phyloP scores from a whole-genome alignment of 2,797 vertebrate species.

The Trachops cirrhosus region DNA sequence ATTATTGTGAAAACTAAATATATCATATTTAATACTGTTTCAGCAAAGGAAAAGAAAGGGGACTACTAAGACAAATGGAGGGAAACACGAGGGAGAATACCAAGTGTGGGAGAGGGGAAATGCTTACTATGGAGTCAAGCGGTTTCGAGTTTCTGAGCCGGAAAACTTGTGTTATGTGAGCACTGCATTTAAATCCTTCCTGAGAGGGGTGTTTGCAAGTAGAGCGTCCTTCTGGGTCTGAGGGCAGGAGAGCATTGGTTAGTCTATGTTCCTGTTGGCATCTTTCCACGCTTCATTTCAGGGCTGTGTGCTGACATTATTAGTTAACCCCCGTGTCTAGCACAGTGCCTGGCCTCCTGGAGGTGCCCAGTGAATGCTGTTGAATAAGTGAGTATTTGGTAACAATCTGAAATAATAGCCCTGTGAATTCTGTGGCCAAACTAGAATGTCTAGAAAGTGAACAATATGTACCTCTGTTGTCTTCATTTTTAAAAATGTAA shows the following conservation, averaged over 20 bases:
- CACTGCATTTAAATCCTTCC: slow-evolving; percentile 47
- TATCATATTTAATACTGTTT: neutral
- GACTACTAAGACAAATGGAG: slow-evolving; percentile 33
- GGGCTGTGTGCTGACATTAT: neutral
- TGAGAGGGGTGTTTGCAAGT: slow-evolving; percentile 49
- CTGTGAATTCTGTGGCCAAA: neutral
- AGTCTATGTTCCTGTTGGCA: neutral
- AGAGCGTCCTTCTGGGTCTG: slow-evolving; percentile 55
- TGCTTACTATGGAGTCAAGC: slow-evolving; percentile 42
- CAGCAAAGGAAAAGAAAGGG: neutral
- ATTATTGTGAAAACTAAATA: neutral
- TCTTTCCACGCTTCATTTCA: slow-evolving; percentile 25
- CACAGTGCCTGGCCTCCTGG: slow-evolving; percentile 3
- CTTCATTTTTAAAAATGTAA: neutral
- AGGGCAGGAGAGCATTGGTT: neutral
- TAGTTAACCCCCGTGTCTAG: neutral
- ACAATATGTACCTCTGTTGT: neutral
- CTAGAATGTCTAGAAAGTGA: slow-evolving; percentile 3
- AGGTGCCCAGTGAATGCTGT: neutral
- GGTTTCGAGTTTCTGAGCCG: slow-evolving; percentile 52
- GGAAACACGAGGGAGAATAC: slow-evolving; percentile 34
- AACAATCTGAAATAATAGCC: slow-evolving; percentile 11
- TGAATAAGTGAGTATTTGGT: slow-evolving; percentile 4
- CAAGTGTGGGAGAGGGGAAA: slow-evolving; percentile 41
- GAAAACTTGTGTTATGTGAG: slow-evolving; percentile 50